A percentile compares a stretch with the other conserved stretches of the same genome.
Conservation (phyloP, 2,888 invertebrate genomes). For the Leucophenga maculata region DNA sequence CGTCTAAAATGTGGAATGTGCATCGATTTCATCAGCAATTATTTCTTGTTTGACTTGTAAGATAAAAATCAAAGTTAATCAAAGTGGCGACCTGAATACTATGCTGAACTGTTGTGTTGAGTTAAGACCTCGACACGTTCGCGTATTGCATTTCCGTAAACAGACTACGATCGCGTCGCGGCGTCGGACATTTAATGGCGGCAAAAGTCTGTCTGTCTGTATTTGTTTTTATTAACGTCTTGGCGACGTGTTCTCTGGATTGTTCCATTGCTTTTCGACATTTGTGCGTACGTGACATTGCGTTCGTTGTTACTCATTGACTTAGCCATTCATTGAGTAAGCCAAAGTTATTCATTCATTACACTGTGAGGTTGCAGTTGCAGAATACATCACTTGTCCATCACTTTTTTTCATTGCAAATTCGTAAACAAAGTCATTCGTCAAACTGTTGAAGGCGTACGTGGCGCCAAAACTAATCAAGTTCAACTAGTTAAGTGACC, state of each 20-base stretch:
- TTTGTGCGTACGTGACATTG: conserved; percentile 59
- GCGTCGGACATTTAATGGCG: neutral
- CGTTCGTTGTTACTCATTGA: conserved; percentile 39
- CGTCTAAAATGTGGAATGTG: conserved; percentile 16
- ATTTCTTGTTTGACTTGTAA: conserved; percentile 10
- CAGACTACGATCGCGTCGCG: conserved; percentile 22
- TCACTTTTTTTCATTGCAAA: conserved; percentile 9
- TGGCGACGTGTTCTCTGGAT: neutral
- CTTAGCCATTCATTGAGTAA: conserved; percentile 5
- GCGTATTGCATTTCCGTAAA: conserved; percentile 38
- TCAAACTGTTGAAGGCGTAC: neutral
- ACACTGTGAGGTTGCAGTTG: too few relatives aligned
- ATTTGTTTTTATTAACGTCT: neutral
- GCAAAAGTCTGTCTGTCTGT: neutral
- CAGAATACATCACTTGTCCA: neutral
- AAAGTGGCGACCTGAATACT: neutral
- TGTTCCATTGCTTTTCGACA: neutral
- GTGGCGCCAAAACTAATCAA: conserved; percentile 1
- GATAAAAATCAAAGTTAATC: conserved; percentile 21
- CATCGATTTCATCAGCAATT: conserved; percentile 42
- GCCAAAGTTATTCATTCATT: too few relatives aligned
- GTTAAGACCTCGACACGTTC: conserved; percentile 10
- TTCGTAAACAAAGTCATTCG: conserved; percentile 22
- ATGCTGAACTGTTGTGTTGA: neutral
- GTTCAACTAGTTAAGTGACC: conserved; percentile 36